A percentile compares a stretch with the other conserved stretches of the same genome.
These are phyloP conservation scores for Monochamus saltuarius DNA, from an alignment of 1,140 invertebrate genomes.

Conservation along the genomic window DNA sequence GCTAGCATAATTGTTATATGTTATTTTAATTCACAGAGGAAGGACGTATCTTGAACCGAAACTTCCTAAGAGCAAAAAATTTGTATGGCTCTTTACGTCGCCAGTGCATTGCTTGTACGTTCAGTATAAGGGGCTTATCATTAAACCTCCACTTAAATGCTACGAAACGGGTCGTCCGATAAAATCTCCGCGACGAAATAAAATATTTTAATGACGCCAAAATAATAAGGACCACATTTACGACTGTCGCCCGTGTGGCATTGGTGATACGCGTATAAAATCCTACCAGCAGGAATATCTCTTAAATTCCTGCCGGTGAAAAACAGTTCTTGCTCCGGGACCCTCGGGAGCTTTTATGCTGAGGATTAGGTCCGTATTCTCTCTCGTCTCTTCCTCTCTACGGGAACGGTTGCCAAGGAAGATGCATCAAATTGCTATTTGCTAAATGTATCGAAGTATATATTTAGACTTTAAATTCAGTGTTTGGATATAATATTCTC, in stretches of 20 bases:
- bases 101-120: too few relatives aligned
- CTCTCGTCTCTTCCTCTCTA: conserved; percentile 31
- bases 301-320: conserved; percentile 37
- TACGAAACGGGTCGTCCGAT: not conserved
- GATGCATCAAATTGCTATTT: too few relatives aligned
- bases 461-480: too few relatives aligned
- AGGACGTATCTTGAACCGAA: too few relatives aligned
- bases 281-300: conserved; percentile 35
- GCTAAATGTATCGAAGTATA: too few relatives aligned
- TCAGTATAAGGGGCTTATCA: too few relatives aligned
- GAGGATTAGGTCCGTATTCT: conserved; percentile 34
- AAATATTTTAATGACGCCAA: conserved; percentile 37
- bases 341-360: conserved; percentile 36
- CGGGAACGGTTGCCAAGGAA: not conserved
- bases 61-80: too few relatives aligned
- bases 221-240: conserved; percentile 36
- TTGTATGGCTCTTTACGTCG: too few relatives aligned
- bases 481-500: too few relatives aligned
- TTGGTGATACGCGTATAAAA: conserved; percentile 39
- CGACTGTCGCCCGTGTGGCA: conserved; percentile 30
- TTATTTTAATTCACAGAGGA: too few relatives aligned
- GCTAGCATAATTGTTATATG: too few relatives aligned
- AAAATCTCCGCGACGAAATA: conserved; percentile 26
- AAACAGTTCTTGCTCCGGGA: conserved; percentile 36
- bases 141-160: too few relatives aligned